phyloP scores from a whole-genome alignment of 2,888 invertebrate genomes.

The Sminthurides aquaticus region DNA sequence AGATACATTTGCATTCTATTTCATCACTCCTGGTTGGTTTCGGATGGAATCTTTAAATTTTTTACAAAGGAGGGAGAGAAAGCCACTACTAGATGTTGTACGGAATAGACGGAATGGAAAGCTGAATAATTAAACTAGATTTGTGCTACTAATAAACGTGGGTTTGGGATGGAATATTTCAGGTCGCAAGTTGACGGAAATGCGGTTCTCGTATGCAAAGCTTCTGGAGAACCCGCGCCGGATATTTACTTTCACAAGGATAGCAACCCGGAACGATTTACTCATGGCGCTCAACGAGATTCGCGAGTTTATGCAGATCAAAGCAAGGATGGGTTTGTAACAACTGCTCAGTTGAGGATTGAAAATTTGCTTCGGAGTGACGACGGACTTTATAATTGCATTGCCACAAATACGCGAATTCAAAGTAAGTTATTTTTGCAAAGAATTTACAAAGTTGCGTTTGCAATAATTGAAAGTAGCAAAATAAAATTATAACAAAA shows the following conservation, averaged over 20 bases:
- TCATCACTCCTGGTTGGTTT: too few relatives aligned
- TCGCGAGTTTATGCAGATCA: conserved; percentile 58
- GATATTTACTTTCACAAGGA: conserved; percentile 69
- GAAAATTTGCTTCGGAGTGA: conserved; percentile 60
- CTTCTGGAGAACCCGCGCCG: conserved; percentile 73
- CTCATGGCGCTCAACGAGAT: conserved; percentile 59
- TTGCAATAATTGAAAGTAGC: too few relatives aligned
- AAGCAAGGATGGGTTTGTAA: conserved; percentile 49
- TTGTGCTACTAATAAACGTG: too few relatives aligned
- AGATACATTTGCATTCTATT: too few relatives aligned
- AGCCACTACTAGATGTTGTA: too few relatives aligned
- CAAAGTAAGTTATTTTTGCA: conserved; percentile 39
- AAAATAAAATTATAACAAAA: too few relatives aligned
- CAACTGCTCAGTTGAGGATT: conserved; percentile 63
- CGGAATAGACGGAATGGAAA: too few relatives aligned
- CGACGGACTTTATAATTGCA: conserved; percentile 82
- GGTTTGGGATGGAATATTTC: too few relatives aligned
- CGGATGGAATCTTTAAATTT: too few relatives aligned
- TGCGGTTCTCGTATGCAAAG: conserved; percentile 55
- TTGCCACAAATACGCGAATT: conserved; percentile 61
- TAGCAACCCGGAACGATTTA: conserved; percentile 58
- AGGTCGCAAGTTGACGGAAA: conserved; percentile 35
- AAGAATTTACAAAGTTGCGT: neutral
- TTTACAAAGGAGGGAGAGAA: too few relatives aligned
- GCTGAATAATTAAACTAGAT: too few relatives aligned